Evolutionary conservation across 2,888 invertebrate species (phyloP), one percentile per base, ranked within the genome.

Genomic region (Eupeodes luniger): DNA sequence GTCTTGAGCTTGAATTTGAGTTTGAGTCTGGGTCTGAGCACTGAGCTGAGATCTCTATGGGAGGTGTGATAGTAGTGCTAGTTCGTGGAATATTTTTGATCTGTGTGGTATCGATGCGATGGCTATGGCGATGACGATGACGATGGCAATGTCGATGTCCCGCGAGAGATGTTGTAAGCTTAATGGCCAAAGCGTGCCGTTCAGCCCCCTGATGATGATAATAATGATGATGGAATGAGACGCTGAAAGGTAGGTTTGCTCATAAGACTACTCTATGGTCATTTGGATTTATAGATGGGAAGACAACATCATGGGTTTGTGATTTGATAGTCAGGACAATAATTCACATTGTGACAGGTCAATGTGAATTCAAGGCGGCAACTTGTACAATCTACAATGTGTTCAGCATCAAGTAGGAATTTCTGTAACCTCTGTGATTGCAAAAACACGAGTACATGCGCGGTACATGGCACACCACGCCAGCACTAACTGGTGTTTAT

Each of bases 181-280:
- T 80, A 87, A 87, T 83, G 72, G 84, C 12, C 53, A 80, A 69
- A 87, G 87, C 84, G 80, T 87, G 80, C 87, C 80, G 84, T 72
- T 61, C 87, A 80, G 76, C 80, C 84, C 76, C 80, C 67, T 49
- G 27, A 64, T 72, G 80, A 80, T 51, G 80, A 80, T 61, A 47
- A 40, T 40, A 9, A 40, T 40, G 40, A 40, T 40, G 80, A 80
- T 61, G 53, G 81, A 85, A 81, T 69, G 62, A 70, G 55, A 36
- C 49, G 72, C 77, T 78, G 67, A 78, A 81, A 85, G 85, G 81
- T 81, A 44, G 40, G 16, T 55, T 34, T 55, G 53, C 55, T 40
- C 27, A 27, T 27, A 27, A 27, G 27, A 27, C 9, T 27, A 40
- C 9, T 53, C 36, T 61, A 16, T 69, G 75, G 70, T 86, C 76